Base-by-base conservation (phyloP, 2,888 invertebrate species). In the Synanthedon vespiformis region DNA sequence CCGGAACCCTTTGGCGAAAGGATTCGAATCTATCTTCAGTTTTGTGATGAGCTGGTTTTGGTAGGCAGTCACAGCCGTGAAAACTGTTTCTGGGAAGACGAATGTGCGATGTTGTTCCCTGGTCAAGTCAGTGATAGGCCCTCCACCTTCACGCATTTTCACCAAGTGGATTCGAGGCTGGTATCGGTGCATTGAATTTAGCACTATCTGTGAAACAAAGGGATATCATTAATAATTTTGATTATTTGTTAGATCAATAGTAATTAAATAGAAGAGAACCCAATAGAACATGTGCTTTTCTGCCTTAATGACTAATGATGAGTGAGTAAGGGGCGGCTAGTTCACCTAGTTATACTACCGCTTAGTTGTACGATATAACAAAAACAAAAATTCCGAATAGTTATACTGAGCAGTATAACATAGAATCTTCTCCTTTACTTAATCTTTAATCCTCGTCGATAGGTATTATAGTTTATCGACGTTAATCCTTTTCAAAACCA, bases 141-240 rank as follows among this genome's bases (percentile, higher is more conserved):
- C 92, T 0, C 77, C 72, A 2, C 88, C 87, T 40, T 88, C 88
- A 0, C 88, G 74, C 13, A 88, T 72, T 71, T 95, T 95, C 57
- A 99, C 96, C 67, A 99, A 89, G 87, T 99, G 99, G 74, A 99
- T 96, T 60, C 99, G 89, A 0, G 99, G 99, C 83, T 99, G 99
- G 80, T 99, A 99, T 71, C 97, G 95, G 87, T 99, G 99, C 99
- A 99, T 99, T 16, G 99, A 99, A 84, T 99, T 99, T 57, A 99
- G 89, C 54, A 99, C 97, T 70, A 99, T 95, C 99, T 99, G 94
- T 41, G 89, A 80, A 67, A 58, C 62, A 56, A 22, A 13, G 51
- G 48, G 13, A 44, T 34, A 34, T 10, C 0, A 5, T 22, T 5
- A 34, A 34, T 34, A 34, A 3, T 34, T 8, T 34, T 34, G 2